phyloP scores from a whole-genome alignment of 2,797 vertebrate genomes.

The Staurois parvus region DNA sequence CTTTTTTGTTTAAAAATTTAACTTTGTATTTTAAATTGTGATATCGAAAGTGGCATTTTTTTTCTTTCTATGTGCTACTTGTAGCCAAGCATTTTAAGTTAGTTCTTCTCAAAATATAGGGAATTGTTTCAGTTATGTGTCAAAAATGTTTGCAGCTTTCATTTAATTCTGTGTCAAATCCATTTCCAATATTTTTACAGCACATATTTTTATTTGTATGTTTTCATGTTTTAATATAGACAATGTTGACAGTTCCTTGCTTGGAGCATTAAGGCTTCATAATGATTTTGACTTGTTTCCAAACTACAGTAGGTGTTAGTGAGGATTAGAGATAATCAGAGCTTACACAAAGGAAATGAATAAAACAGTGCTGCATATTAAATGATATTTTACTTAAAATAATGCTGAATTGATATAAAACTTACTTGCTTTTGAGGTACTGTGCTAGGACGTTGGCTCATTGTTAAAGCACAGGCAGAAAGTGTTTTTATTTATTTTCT shows the following conservation, averaged over 20 bases:
- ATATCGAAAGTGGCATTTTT: too few relatives aligned
- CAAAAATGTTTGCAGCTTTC: too few relatives aligned
- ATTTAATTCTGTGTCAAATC: too few relatives aligned
- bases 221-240: constrained; percentile 4
- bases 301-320: background rate
- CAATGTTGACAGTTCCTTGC: constrained; percentile 23
- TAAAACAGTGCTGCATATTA: background rate
- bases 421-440: background rate
- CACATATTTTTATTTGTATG: background rate
- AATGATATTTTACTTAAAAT: too few relatives aligned
- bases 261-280: background rate
- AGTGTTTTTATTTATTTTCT: too few relatives aligned
- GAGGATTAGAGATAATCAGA: background rate
- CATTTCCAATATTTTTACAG: background rate
- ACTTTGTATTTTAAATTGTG: too few relatives aligned
- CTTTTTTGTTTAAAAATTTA: too few relatives aligned
- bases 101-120: too few relatives aligned
- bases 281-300: constrained; percentile 30
- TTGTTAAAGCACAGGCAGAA: background rate
- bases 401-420: too few relatives aligned
- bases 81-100: too few relatives aligned
- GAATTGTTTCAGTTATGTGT: too few relatives aligned
- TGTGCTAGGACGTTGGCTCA: background rate
- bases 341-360: background rate
- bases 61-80: too few relatives aligned